Conservation (phyloP, 2,888 invertebrate genomes). For the Dione juno region DNA sequence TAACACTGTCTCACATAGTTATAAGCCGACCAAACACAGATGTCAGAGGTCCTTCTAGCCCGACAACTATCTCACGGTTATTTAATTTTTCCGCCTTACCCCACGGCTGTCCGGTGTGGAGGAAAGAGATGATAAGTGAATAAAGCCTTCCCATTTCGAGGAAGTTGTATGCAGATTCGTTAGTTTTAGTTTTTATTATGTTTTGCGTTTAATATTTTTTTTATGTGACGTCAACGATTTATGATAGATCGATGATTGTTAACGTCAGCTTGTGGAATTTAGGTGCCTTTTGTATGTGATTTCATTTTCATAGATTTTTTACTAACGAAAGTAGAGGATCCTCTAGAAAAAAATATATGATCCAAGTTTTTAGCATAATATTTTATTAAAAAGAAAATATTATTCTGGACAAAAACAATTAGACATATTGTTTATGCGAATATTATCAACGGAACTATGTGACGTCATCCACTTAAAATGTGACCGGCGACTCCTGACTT, state of each 20-base stretch:
- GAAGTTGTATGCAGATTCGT: conserved; percentile 36
- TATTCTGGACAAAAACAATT: no score
- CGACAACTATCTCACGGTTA: conserved; percentile 29
- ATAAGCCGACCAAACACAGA: conserved; percentile 58
- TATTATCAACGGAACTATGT: conserved; percentile 43
- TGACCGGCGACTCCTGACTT: conserved; percentile 55
- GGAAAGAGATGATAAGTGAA: conserved; percentile 71
- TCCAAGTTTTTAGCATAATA: no score
- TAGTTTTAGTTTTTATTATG: conserved; percentile 16
- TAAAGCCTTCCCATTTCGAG: conserved; percentile 60
- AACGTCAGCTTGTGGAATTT: not conserved
- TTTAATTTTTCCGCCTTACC: conserved; percentile 49
- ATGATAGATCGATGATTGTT: not conserved
- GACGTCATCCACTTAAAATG: conserved; percentile 73
- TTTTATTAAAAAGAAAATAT: no score
- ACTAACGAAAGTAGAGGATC: no score
- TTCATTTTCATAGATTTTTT: no score
- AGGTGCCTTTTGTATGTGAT: no score
- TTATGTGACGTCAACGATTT: not conserved
- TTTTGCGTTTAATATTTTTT: not conserved
- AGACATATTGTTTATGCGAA: not conserved
- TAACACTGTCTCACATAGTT: conserved; percentile 69
- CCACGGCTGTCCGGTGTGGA: conserved; percentile 57
- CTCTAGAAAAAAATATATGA: no score
- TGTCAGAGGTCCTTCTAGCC: conserved; percentile 35